Base-by-base conservation (phyloP, 2,888 invertebrate species). In the Lydus trimaculatus region DNA sequence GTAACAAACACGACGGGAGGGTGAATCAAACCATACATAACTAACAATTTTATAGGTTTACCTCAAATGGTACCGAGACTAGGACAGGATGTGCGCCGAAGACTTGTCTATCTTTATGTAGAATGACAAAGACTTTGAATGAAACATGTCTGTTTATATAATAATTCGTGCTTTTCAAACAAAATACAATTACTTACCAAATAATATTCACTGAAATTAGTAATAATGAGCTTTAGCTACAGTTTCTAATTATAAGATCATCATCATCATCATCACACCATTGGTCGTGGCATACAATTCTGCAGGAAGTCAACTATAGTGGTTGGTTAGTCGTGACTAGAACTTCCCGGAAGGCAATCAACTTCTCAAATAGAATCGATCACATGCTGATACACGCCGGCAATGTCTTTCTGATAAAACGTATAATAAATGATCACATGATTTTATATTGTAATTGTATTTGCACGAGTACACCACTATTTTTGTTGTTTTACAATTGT, bases 291-390 rank as follows among this genome's bases (percentile, higher is more conserved):
- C 58, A 65, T 64, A 59, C 66, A 67, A 74, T 31, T 58, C 43
- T 36, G 68, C 72, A 76, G 76, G 76, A 76, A 75, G 73, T 73
- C 64, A 61, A 65, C 69, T 70, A 74, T 66, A 73, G 70, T 73
- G 74, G 67, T 64, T 61, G 65, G 67, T 73, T 64, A 68, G 64
- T 75, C 76, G 75, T 76, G 75, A 75, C 76, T 67, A 67, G 70
- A 72, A 73, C 74, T 73, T 76, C 75, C 76, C 74, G 75, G 73
- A 75, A 75, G 69, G 70, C 64, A 66, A 66, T 68, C 70, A 65
- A 67, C 69, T 69, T 56, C 58, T 70, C 70, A 70, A 68, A 68
- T 71, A 63, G 71, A 68, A 68, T 71, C 71, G 71, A 71, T 71
- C 71, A 68, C 65, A 65, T 67, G 70, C 64, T 62, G 70, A 64